These are phyloP conservation scores for Phyllotreta striolata DNA, from an alignment of 2,888 invertebrate species.

Conservation along the genomic window DNA sequence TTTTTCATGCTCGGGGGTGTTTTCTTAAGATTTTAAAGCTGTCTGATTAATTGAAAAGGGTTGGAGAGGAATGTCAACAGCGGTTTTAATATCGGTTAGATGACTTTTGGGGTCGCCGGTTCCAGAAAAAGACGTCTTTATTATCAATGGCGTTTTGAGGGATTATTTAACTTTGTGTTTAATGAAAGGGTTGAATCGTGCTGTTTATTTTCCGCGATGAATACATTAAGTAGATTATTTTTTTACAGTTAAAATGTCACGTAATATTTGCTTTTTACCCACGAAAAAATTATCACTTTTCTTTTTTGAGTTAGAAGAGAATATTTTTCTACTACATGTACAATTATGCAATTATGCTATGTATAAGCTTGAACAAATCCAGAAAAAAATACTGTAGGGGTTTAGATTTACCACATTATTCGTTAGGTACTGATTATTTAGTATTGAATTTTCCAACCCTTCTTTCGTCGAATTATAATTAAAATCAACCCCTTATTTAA, in stretches of 20 bases:
- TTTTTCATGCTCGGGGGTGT: slow-evolving; percentile 54
- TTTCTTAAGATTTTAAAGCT: slow-evolving; percentile 55
- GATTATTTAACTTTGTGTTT: slow-evolving; percentile 40
- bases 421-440: slow-evolving; percentile 5
- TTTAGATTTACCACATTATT: too few relatives aligned
- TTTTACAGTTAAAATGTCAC: slow-evolving; percentile 25
- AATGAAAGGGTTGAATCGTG: slow-evolving; percentile 38
- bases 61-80: slow-evolving; percentile 52
- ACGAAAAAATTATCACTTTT: too few relatives aligned
- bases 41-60: slow-evolving; percentile 59
- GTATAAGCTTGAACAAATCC: too few relatives aligned
- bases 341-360: too few relatives aligned
- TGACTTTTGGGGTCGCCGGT: slow-evolving; percentile 38
- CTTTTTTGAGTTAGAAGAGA: too few relatives aligned
- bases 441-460: neutral
- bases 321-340: too few relatives aligned
- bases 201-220: slow-evolving; percentile 34
- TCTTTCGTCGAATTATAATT: slow-evolving; percentile 17
- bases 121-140: slow-evolving; percentile 39
- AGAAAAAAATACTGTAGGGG: too few relatives aligned
- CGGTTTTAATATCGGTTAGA: slow-evolving; percentile 51
- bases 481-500: slow-evolving; percentile 23
- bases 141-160: slow-evolving; percentile 38
- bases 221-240: slow-evolving; percentile 38
- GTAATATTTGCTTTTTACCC: slow-evolving; percentile 7